Evolutionary conservation across 2,797 vertebrate species (phyloP).

Genomic region (Peromyscus aztecus): DNA sequence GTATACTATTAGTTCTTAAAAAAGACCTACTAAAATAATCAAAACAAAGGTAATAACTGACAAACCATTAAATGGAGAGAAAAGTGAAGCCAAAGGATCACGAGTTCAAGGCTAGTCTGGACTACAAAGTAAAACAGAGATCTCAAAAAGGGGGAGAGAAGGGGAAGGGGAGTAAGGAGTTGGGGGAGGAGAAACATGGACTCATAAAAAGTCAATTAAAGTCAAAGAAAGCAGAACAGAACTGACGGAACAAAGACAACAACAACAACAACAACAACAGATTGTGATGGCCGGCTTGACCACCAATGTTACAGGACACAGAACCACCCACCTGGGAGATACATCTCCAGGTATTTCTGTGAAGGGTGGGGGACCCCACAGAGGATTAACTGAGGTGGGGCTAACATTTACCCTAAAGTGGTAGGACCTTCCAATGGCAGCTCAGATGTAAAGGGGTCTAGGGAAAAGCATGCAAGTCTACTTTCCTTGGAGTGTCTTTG

Average conservation of each 20-base stretch:
- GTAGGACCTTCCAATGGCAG: neutral
- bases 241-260: neutral
- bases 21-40: neutral
- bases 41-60: slow-evolving; percentile 38
- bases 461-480: neutral
- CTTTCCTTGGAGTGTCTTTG: neutral
- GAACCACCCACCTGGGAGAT: neutral
- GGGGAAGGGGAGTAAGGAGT: neutral
- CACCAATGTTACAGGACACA: neutral
- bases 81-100: neutral
- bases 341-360: neutral
- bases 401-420: neutral
- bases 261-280: neutral
- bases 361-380: neutral
- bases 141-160: neutral
- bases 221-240: neutral
- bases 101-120: neutral
- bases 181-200: neutral
- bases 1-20: neutral
- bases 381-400: neutral
- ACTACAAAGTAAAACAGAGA: neutral
- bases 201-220: slow-evolving; percentile 2
- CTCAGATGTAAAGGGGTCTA: neutral
- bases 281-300: neutral
- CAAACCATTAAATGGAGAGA: neutral